phyloP scores from a whole-genome alignment of 2,888 invertebrate species.

The Ashinkailepas kermadecensis region DNA sequence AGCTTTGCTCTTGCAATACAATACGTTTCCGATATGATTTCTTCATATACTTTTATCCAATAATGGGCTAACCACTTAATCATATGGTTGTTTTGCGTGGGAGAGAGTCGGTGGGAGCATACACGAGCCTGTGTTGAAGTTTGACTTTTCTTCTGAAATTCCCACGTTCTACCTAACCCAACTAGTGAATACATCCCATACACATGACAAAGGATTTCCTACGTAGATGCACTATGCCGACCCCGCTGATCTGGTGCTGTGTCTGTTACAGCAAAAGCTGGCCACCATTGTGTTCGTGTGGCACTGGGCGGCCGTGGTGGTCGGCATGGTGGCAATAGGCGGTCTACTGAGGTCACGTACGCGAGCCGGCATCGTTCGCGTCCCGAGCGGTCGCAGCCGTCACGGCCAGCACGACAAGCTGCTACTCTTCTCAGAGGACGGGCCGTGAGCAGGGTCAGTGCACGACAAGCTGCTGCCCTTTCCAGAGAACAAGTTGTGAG shows the following conservation, averaged over 20 bases:
- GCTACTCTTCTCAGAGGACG: not conserved
- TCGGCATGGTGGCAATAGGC: not conserved
- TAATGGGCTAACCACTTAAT: too few species aligned
- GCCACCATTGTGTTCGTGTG: not conserved
- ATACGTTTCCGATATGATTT: too few species aligned
- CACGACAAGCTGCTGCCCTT: too few species aligned
- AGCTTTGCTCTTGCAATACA: too few species aligned
- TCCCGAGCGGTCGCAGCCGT: not conserved
- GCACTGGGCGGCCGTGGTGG: not conserved
- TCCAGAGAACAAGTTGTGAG: too few species aligned
- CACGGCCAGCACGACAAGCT: not conserved
- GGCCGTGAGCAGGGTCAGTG: not conserved
- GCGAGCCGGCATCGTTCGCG: not conserved
- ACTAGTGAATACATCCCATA: not conserved
- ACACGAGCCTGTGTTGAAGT: not conserved
- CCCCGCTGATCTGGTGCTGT: not conserved
- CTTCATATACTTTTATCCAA: too few species aligned
- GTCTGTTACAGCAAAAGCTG: not conserved
- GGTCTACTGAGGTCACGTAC: not conserved
- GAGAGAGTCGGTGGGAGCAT: not conserved
- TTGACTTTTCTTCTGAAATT: not conserved
- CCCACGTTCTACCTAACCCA: not conserved
- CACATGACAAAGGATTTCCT: not conserved
- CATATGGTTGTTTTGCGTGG: too few species aligned
- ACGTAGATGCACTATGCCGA: not conserved